These are phyloP conservation scores for Gadus macrocephalus DNA, from an alignment of 2,113 vertebrate genomes.

Conservation along the genomic window DNA sequence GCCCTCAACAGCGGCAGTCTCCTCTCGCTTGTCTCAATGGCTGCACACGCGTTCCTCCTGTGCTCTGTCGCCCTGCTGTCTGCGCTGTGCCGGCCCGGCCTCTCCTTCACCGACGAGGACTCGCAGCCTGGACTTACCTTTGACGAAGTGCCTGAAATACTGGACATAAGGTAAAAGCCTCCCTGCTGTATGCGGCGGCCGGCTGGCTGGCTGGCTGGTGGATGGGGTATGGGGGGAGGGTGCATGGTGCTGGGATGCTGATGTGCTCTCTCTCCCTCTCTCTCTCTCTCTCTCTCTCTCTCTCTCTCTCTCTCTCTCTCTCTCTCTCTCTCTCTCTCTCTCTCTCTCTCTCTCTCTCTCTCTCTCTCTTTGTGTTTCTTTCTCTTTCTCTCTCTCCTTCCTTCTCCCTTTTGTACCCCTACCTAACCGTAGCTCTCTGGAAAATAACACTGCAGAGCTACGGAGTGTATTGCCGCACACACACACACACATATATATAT, in stretches of 20 bases:
- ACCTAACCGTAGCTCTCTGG: slow-evolving; percentile 31
- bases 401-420: slow-evolving; percentile 13
- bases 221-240: slow-evolving; percentile 31
- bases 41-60: slow-evolving; percentile 72
- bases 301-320: slow-evolving; percentile 14
- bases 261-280: slow-evolving; percentile 43
- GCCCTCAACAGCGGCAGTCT: slow-evolving; percentile 69
- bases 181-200: slow-evolving; percentile 42
- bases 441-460: background rate
- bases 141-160: slow-evolving; percentile 75
- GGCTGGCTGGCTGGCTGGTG: slow-evolving; percentile 19
- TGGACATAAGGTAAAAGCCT: slow-evolving; percentile 74
- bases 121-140: slow-evolving; percentile 58
- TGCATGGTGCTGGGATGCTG: slow-evolving; percentile 58
- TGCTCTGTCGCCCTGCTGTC: slow-evolving; percentile 68
- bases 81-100: slow-evolving; percentile 53
- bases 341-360: background rate
- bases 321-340: slow-evolving; percentile 10
- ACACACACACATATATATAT: background rate
- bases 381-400: slow-evolving; percentile 17
- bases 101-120: slow-evolving; percentile 56
- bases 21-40: slow-evolving; percentile 75
- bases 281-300: slow-evolving; percentile 2
- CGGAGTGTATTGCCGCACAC: too few species aligned
- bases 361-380: background rate